Evolutionary conservation across 1,140 invertebrate species (phyloP), one percentile per base, ranked within the genome.

Genomic region (Anoplolepis gracilipes): DNA sequence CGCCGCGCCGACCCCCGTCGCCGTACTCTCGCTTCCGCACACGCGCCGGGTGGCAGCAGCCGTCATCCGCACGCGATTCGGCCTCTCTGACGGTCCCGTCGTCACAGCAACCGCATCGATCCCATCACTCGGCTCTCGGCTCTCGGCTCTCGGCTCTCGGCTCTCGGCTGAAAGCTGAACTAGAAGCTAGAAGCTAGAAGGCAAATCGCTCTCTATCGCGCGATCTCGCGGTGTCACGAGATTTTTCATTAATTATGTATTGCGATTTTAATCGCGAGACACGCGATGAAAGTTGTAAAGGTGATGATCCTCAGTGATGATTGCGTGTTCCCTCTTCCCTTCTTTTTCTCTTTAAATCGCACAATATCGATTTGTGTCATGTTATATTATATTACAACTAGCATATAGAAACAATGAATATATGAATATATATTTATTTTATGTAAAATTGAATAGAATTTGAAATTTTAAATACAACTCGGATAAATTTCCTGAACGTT

Each of bases 11-110:
- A n/a, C n/a, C n/a, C n/a, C n/a, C n/a, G n/a, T n/a, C n/a, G n/a
- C n/a, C n/a, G n/a, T n/a, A n/a, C n/a, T n/a, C n/a, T n/a, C n/a
- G n/a, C n/a, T n/a, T n/a, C 46, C 61, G 75, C 69, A 59, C n/a
- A 8, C 59, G 42, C 46, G 61, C 62, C 49, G 49, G 19, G 53
- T 64, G 28, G 55, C 85, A 89, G 79, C 88, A 89, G 62, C 84
- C 84, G 84, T 88, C 88, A 90, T 90, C 88, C 75, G 79, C 42
- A 57, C 75, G 75, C 49, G 69, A 61, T 87, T 89, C 75, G 73
- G 69, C 75, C 88, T 90, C 88, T 90, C 88, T 85, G 88, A 87
- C 85, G 88, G 81, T 59, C 69, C 85, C 84, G 90, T 91, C 79
- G 84, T 75, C 87, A 91, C 57, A 79, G 84, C 61, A 70, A 88